phyloP scores from a whole-genome alignment of 2,797 vertebrate species.

The Arctocebus calabarensis region DNA sequence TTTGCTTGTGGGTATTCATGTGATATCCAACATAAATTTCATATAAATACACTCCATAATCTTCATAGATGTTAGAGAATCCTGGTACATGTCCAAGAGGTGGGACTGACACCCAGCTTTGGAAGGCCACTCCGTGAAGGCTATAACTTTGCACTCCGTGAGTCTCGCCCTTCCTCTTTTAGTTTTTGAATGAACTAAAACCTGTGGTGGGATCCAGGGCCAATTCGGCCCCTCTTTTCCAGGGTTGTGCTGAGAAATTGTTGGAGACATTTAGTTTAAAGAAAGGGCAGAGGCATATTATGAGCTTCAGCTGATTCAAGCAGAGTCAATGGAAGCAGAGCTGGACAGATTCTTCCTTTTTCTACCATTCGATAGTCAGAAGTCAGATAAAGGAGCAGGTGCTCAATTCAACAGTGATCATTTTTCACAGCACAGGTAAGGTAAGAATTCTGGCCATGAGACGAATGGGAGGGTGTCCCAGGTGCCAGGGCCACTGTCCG shows the following conservation, averaged over 20 bases:
- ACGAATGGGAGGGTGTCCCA: not conserved
- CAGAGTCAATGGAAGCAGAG: not conserved
- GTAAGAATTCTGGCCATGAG: not conserved
- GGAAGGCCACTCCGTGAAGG: not conserved
- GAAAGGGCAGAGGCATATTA: not conserved
- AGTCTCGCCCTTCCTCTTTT: not conserved
- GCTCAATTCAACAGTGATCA: not conserved
- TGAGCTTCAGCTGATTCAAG: not conserved
- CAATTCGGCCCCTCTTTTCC: not conserved
- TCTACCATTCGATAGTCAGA: not conserved
- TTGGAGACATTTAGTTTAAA: not conserved
- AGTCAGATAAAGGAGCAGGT: not conserved
- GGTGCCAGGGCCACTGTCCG: accelerated
- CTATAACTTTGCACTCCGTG: not conserved
- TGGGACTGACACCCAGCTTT: not conserved
- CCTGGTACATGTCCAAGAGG: not conserved
- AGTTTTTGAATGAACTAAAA: not conserved
- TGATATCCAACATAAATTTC: not conserved
- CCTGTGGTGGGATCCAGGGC: accelerated
- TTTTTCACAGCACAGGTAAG: not conserved
- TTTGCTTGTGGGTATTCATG: not conserved
- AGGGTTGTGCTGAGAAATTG: not conserved
- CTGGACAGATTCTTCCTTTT: not conserved
- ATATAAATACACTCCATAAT: not conserved
- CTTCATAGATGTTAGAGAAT: not conserved